A percentile compares a stretch with the other conserved stretches of the same genome.
Conservation (phyloP, 1,140 invertebrate species). For the Calliphora vicina region DNA sequence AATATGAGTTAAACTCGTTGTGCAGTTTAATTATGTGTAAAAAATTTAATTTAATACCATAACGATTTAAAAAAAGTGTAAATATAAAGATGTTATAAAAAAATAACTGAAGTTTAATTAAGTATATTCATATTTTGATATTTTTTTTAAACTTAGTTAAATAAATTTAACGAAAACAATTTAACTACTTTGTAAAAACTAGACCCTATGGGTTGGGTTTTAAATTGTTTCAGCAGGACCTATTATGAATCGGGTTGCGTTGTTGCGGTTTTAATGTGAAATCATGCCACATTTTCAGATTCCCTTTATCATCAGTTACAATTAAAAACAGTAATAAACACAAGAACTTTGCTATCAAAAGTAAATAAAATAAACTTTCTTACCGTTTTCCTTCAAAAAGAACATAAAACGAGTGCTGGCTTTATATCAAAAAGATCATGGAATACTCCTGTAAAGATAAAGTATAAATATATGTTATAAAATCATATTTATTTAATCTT, state of each 20-base stretch:
- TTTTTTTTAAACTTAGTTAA: no score
- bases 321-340: background rate
- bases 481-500: background rate
- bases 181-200: background rate
- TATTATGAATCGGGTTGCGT: conserved; percentile 51
- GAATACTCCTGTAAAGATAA: background rate
- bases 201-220: background rate
- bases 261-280: conserved; percentile 57
- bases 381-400: background rate
- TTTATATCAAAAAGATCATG: background rate
- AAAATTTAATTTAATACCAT: no score
- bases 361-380: background rate
- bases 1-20: no score
- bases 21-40: no score
- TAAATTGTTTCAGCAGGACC: conserved; percentile 53
- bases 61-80: no score
- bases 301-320: conserved; percentile 49
- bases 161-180: background rate
- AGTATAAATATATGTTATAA: background rate
- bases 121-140: no score
- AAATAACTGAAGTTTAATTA: no score
- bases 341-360: no score
- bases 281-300: conserved; percentile 57
- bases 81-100: no score
- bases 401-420: background rate